phyloP scores from a whole-genome alignment of 2,797 vertebrate genomes.

The Mormyrops attenuatus region DNA sequence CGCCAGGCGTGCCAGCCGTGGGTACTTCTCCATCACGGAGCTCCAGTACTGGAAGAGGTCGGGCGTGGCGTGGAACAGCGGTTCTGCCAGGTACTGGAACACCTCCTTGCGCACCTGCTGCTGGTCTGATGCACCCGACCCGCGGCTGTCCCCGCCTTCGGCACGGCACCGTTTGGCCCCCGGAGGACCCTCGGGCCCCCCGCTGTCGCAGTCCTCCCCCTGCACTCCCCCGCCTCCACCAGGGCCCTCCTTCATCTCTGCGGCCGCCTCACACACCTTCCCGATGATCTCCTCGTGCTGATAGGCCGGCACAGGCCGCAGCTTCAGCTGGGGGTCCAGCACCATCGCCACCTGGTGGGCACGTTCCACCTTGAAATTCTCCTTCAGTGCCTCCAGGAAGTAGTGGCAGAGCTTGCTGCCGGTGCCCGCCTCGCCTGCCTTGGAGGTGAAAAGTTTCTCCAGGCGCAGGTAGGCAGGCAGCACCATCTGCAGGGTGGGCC shows the following conservation, averaged over 20 bases:
- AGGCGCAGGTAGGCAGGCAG: slow-evolving; percentile 90
- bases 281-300: slow-evolving; percentile 96
- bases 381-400: slow-evolving; percentile 94
- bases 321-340: slow-evolving; percentile 92
- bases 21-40: slow-evolving; percentile 86
- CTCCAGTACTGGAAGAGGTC: slow-evolving; percentile 98
- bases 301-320: slow-evolving; percentile 88
- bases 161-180: slow-evolving; percentile 11
- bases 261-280: slow-evolving; percentile 87
- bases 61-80: slow-evolving; percentile 83
- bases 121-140: slow-evolving; percentile 66
- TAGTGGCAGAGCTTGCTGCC: slow-evolving; percentile 97
- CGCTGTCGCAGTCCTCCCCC: slow-evolving; percentile 59
- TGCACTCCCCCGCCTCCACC: slow-evolving; percentile 66
- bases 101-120: slow-evolving; percentile 84
- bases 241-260: slow-evolving; percentile 71
- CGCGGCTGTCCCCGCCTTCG: slow-evolving; percentile 55
- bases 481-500: slow-evolving; percentile 90
- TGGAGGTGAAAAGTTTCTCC: slow-evolving; percentile 96
- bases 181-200: slow-evolving; percentile 51
- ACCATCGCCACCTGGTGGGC: slow-evolving; percentile 97
- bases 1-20: slow-evolving; percentile 83
- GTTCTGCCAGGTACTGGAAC: slow-evolving; percentile 93
- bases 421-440: slow-evolving; percentile 86
- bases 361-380: slow-evolving; percentile 96